Percentiles rank a stretch among this genome's conserved stretches.
Evolutionary conservation across 1,140 invertebrate species (phyloP).

Genomic region (Eriosoma lanigerum): DNA sequence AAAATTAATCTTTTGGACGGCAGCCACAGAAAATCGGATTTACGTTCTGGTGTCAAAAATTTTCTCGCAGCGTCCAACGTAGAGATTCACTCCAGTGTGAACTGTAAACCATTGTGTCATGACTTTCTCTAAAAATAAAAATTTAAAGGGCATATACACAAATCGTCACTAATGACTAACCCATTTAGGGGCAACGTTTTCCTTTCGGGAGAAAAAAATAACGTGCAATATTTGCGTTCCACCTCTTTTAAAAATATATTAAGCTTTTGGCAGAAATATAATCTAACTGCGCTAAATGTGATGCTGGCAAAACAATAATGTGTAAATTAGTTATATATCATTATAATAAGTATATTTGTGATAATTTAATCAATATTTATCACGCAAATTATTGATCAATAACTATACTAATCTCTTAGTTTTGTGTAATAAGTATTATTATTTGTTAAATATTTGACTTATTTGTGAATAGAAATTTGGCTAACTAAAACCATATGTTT

Average conservation of each 20-base stretch:
- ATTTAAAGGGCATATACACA: conserved; percentile 3
- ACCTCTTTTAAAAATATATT: conserved; percentile 43
- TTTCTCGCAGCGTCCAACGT: no score
- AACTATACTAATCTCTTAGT: conserved; percentile 21
- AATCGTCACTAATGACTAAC: conserved; percentile 43
- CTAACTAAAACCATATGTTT: no score
- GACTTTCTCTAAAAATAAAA: conserved; percentile 3
- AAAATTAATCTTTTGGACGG: conserved; percentile 33
- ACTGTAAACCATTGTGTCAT: neutral
- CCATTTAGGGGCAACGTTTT: conserved; percentile 25
- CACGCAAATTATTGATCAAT: neutral
- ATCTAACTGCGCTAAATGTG: neutral
- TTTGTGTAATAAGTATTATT: no score
- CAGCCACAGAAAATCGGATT: conserved; percentile 16
- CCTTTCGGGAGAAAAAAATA: conserved; percentile 10
- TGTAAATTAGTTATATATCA: conserved; percentile 33
- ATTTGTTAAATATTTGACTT: no score
- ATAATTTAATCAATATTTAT: conserved; percentile 6
- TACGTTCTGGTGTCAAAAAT: neutral
- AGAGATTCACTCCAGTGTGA: neutral
- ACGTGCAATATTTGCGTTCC: conserved; percentile 6
- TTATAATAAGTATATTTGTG: no score
- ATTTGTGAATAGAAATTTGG: no score
- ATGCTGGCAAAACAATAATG: neutral
- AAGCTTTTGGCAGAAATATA: conserved; percentile 7